These are phyloP conservation scores for Trachelipus rathkii DNA, from an alignment of 1,140 invertebrate species.

Conservation along the genomic window DNA sequence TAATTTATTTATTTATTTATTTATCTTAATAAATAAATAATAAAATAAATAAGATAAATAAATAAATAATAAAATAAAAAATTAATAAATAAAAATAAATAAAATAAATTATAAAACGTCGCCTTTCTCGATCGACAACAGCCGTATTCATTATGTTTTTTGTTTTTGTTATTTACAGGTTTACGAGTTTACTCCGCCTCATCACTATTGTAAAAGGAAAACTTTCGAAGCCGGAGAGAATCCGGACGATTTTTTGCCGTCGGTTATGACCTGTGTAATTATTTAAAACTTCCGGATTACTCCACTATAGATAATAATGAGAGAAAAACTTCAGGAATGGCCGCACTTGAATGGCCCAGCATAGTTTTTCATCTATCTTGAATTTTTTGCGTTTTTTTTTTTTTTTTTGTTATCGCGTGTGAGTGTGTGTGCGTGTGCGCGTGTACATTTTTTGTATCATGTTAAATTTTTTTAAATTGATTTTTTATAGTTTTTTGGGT, in stretches of 20 bases:
- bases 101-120: too few species aligned
- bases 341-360: conserved; percentile 91
- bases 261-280: conserved; percentile 99
- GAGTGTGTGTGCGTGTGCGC: not conserved
- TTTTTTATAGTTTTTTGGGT: conserved; percentile 26
- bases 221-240: conserved; percentile 84
- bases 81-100: too few species aligned
- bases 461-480: conserved; percentile 25
- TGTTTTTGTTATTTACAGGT: conserved; percentile 62
- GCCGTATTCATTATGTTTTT: too few species aligned
- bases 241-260: conserved; percentile 93
- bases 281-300: conserved; percentile 98
- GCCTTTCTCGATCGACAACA: too few species aligned
- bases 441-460: conserved; percentile 27
- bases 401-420: not conserved
- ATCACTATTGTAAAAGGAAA: conserved; percentile 95
- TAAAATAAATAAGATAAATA: too few species aligned
- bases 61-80: too few species aligned
- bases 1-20: too few species aligned
- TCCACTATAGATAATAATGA: conserved; percentile 87
- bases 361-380: conserved; percentile 97
- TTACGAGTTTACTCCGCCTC: conserved; percentile 93
- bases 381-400: conserved; percentile 19
- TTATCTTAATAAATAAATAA: too few species aligned
- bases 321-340: conserved; percentile 80